Percentiles rank a stretch among this genome's conserved stretches.
Conservation (phyloP, 2,888 invertebrate species). For the Parnassius orleans region DNA sequence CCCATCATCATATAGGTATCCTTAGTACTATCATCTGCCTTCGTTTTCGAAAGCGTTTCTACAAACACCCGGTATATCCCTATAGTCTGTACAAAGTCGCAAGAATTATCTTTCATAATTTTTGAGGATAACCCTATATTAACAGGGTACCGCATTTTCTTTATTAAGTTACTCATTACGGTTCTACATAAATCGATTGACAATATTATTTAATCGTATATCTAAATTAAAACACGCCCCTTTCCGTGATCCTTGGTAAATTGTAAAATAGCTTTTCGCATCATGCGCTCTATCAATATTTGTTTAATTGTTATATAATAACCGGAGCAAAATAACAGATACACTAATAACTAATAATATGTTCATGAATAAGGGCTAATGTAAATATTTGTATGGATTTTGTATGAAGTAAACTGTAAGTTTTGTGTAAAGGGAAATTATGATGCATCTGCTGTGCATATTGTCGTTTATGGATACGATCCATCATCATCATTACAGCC, state of each 20-base stretch:
- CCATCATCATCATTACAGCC: too few relatives aligned
- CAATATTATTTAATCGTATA: slow-evolving; percentile 55
- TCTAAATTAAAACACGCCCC: slow-evolving; percentile 44
- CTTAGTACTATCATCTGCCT: too few relatives aligned
- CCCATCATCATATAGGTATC: too few relatives aligned
- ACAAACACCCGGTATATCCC: too few relatives aligned
- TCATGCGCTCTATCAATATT: slow-evolving; percentile 3
- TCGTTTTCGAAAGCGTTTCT: too few relatives aligned
- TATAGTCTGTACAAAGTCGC: too few relatives aligned
- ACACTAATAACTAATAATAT: not conserved
- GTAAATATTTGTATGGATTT: slow-evolving; percentile 67
- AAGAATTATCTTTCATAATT: too few relatives aligned
- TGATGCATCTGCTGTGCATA: slow-evolving; percentile 73
- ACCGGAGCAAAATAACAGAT: slow-evolving; percentile 13
- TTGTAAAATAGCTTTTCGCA: slow-evolving; percentile 4
- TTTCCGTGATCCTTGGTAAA: slow-evolving; percentile 38
- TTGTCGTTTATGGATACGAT: slow-evolving; percentile 78
- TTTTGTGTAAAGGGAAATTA: slow-evolving; percentile 48
- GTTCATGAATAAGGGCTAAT: slow-evolving; percentile 53
- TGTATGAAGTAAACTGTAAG: slow-evolving; percentile 45
- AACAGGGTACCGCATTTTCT: slow-evolving; percentile 62
- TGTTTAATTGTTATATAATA: slow-evolving; percentile 21
- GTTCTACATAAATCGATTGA: slow-evolving; percentile 58
- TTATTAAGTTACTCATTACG: slow-evolving; percentile 40
- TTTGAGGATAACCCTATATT: slow-evolving; percentile 42